Base-by-base conservation (phyloP, 2,888 invertebrate species). In the Erynnis tages region DNA sequence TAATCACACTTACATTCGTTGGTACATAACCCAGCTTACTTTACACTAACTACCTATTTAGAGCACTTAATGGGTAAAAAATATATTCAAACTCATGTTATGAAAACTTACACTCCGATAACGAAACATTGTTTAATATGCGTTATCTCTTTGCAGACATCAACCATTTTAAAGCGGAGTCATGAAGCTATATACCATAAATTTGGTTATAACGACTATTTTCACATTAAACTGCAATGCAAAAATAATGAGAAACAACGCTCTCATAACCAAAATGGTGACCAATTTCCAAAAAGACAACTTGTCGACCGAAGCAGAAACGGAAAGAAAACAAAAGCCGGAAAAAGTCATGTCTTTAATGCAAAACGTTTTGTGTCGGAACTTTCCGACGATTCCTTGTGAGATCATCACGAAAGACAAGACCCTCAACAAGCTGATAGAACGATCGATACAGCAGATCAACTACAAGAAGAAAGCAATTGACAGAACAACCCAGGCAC, bases 371-470 rank as follows among this genome's bases (percentile, higher is more conserved):
- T 66, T 88, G 0, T 88, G 88, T 61, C 76, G 65, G 17, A 82
- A 86, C 63, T 88, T 87, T 41, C 87, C 84, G 0, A 54, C 74
- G 0, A 74, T 88, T 11, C 88, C 88, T 0, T 88, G 88, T 61
- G 62, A 71, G 0, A 56, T 85, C 38, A 88, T 88, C 55, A 66
- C 63, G 1, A 62, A 75, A 40, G 88, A 88, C 50, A 63, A 65
- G 1, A 78, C 71, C 0, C 59, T 88, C 2, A 73, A 60, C 27
- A 66, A 65, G 1, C 64, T 88, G 0, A 85, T 88, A 46, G 69
- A 79, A 11, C 72, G 73, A 46, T 86, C 88, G 0, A 80, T 88
- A 34, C 75, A 79, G 29, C 82, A 87, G 54, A 71, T 87, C 0
- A 77, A 75, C 56, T 67, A 76, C 63, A 87, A 83, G 54, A 74